These are phyloP conservation scores for Gyrodactylus bullatarudis DNA, from an alignment of 1,140 invertebrate species.

Conservation along the genomic window DNA sequence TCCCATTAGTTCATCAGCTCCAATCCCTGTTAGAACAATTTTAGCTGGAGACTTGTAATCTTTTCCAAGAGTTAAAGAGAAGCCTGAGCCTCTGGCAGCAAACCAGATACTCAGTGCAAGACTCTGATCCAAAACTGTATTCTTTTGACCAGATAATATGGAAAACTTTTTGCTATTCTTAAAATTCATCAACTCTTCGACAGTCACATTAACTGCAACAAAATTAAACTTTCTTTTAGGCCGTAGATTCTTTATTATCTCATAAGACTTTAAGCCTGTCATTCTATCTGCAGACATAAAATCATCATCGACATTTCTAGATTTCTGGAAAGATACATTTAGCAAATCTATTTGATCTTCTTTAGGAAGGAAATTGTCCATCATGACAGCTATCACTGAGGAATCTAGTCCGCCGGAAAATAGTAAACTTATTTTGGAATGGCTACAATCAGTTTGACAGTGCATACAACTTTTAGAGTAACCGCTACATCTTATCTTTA, in stretches of 20 bases:
- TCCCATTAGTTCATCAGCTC: conserved; percentile 76
- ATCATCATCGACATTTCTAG: conserved; percentile 1
- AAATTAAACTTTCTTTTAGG: conserved; percentile 36
- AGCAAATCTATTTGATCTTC: conserved; percentile 52
- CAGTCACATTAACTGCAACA: conserved; percentile 24
- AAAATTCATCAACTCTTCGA: not conserved
- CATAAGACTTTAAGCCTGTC: conserved; percentile 33
- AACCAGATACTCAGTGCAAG: conserved; percentile 71
- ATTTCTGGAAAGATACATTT: conserved; percentile 59
- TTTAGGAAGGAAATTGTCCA: conserved; percentile 30
- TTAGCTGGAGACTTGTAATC: conserved; percentile 7
- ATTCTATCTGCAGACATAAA: conserved; percentile 15
- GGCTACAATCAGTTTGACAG: conserved; percentile 16
- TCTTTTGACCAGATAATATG: conserved; percentile 33
- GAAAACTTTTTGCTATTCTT: conserved; percentile 20
- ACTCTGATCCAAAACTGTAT: conserved; percentile 70
- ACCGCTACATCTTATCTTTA: too few relatives aligned
- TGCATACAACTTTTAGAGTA: not conserved
- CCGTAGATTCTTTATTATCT: conserved; percentile 34
- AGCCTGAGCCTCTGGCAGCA: conserved; percentile 37
- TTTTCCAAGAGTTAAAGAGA: conserved; percentile 9
- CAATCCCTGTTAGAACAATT: conserved; percentile 51
- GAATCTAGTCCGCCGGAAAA: conserved; percentile 89
- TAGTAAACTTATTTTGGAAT: conserved; percentile 43
- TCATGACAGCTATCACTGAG: conserved; percentile 41